Conservation (phyloP, 2,113 vertebrate species). For the Eptesicus fuscus region DNA sequence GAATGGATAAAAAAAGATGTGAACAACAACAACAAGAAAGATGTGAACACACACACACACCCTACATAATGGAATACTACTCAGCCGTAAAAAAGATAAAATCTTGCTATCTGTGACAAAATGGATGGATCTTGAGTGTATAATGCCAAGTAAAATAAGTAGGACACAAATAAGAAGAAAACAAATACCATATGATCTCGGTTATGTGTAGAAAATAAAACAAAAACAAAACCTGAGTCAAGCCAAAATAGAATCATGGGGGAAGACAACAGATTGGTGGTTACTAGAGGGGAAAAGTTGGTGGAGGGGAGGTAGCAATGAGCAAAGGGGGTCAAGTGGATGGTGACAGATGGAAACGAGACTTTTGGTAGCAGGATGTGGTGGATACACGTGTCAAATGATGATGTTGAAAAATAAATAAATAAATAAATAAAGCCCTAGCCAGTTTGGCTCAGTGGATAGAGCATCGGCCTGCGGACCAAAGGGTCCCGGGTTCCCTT, state of each 20-base stretch:
- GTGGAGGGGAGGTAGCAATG: background rate
- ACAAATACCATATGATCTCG: background rate
- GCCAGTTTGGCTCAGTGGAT: too few relatives aligned
- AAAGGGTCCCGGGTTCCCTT: too few relatives aligned
- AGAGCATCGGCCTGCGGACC: too few relatives aligned
- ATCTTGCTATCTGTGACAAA: background rate
- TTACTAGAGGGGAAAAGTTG: background rate
- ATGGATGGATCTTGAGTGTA: background rate
- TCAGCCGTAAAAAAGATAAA: background rate
- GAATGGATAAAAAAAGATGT: background rate
- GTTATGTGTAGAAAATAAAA: background rate
- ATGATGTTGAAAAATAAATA: background rate
- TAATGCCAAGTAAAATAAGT: background rate
- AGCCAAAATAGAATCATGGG: background rate
- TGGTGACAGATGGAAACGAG: background rate
- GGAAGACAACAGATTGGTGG: background rate
- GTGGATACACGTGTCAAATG: background rate
- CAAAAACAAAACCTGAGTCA: background rate
- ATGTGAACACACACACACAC: background rate
- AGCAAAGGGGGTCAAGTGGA: background rate
- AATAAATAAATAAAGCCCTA: too few relatives aligned
- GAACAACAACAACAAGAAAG: background rate
- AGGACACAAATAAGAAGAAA: background rate
- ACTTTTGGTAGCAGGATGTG: background rate
- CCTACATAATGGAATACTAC: too few relatives aligned